phyloP scores from a whole-genome alignment of 2,113 vertebrate species.

The Brachypodius melanocephalos region DNA sequence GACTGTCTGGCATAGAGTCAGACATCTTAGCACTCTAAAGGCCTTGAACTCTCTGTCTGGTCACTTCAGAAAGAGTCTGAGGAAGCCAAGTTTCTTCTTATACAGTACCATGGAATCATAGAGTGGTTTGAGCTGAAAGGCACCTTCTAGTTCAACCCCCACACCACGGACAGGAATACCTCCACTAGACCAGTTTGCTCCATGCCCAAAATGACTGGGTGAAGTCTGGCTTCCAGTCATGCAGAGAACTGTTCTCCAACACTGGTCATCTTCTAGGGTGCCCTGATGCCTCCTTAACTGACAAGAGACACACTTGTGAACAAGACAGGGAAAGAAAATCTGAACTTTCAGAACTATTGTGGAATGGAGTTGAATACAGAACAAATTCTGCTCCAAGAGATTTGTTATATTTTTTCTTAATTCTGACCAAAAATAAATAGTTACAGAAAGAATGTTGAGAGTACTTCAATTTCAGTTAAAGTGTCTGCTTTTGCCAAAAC shows the following conservation, averaged over 20 bases:
- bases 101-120: neutral
- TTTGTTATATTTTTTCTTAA: neutral
- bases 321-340: neutral
- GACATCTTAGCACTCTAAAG: neutral
- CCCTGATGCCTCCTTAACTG: neutral
- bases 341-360: neutral
- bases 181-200: neutral
- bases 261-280: too few relatives aligned
- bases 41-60: neutral
- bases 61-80: neutral
- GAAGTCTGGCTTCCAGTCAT: neutral
- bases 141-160: too few relatives aligned
- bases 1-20: rapidly evolving
- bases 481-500: neutral
- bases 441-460: neutral
- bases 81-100: neutral
- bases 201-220: neutral
- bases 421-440: neutral
- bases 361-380: neutral
- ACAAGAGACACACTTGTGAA: neutral
- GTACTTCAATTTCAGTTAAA: neutral
- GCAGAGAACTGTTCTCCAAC: neutral
- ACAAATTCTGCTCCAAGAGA: neutral
- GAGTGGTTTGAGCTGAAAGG: neutral
- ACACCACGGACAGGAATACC: rapidly evolving